A percentile compares a stretch with the other conserved stretches of the same genome.
Evolutionary conservation across 1,140 invertebrate species (phyloP).

Genomic region (Hyphantria cunea): DNA sequence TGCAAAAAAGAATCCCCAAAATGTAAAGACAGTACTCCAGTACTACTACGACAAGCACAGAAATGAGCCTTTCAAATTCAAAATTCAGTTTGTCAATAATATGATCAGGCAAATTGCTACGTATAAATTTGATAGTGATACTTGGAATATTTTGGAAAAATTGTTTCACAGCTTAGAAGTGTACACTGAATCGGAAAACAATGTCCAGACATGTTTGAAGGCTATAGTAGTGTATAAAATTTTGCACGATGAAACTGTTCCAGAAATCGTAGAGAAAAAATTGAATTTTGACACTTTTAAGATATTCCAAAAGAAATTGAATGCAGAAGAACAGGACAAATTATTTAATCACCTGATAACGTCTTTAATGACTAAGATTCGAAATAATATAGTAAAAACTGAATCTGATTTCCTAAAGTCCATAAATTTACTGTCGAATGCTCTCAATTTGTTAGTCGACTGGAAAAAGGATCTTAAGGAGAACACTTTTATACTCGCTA

Average conservation of each 20-base stretch:
- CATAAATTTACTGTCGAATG: slow-evolving; percentile 29
- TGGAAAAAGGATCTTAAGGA: slow-evolving; percentile 53
- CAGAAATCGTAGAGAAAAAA: slow-evolving; percentile 53
- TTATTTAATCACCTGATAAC: slow-evolving; percentile 48
- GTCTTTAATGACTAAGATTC: slow-evolving; percentile 33
- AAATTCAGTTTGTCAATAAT: slow-evolving; percentile 51
- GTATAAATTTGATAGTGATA: slow-evolving; percentile 40
- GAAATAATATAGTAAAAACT: slow-evolving; percentile 27
- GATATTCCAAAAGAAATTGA: slow-evolving; percentile 35
- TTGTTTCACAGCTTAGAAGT: slow-evolving; percentile 60
- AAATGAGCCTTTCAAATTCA: slow-evolving; percentile 59
- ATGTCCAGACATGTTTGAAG: slow-evolving; percentile 43
- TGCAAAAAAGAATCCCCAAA: slow-evolving; percentile 37
- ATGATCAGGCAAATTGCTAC: slow-evolving; percentile 40
- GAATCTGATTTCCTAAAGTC: slow-evolving; percentile 35
- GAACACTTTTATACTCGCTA: slow-evolving; percentile 42
- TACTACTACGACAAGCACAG: slow-evolving; percentile 57
- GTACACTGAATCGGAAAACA: slow-evolving; percentile 45
- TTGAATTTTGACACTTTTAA: slow-evolving; percentile 49
- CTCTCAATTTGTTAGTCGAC: slow-evolving; percentile 45
- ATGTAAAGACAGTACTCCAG: slow-evolving; percentile 46
- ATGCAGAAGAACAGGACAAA: slow-evolving; percentile 36
- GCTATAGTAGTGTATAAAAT: slow-evolving; percentile 50
- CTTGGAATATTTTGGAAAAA: slow-evolving; percentile 55
- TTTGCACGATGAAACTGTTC: slow-evolving; percentile 40